phyloP scores from a whole-genome alignment of 2,113 vertebrate species.

The Panurus biarmicus region DNA sequence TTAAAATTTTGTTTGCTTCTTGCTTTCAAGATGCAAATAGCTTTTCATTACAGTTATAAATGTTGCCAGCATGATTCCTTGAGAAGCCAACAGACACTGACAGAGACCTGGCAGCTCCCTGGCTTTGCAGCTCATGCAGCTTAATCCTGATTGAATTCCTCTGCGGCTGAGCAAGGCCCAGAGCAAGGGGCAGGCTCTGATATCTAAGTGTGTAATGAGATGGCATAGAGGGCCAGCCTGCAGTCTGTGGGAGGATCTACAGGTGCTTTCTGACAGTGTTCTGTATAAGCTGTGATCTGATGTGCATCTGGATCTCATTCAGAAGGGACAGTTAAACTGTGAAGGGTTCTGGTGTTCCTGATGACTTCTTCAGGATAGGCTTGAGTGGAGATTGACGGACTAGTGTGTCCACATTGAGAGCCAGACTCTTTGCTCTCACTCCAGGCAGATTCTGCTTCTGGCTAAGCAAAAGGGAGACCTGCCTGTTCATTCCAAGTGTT shows the following conservation, averaged over 20 bases:
- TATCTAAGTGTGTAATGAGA: background rate
- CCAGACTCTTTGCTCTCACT: background rate
- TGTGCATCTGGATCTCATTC: background rate
- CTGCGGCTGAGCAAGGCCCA: background rate
- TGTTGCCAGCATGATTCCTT: background rate
- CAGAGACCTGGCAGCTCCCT: background rate
- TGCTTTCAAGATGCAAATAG: background rate
- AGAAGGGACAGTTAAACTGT: background rate
- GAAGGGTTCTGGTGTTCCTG: background rate
- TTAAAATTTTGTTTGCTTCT: background rate
- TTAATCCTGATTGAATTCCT: background rate
- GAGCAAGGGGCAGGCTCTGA: background rate
- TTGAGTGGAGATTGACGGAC: background rate
- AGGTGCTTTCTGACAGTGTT: background rate
- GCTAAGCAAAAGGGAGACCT: background rate
- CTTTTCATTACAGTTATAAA: background rate
- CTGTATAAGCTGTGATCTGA: background rate
- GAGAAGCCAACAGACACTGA: background rate
- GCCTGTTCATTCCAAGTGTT: background rate
- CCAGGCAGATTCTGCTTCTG: background rate
- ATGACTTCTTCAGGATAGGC: background rate
- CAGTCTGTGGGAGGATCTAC: background rate
- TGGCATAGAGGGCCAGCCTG: background rate
- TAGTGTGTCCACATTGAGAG: accelerated
- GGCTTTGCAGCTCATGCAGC: background rate